Evolutionary conservation across 2,888 invertebrate species (phyloP), one percentile per base, ranked within the genome.

Genomic region (Diachrysia chrysitis): DNA sequence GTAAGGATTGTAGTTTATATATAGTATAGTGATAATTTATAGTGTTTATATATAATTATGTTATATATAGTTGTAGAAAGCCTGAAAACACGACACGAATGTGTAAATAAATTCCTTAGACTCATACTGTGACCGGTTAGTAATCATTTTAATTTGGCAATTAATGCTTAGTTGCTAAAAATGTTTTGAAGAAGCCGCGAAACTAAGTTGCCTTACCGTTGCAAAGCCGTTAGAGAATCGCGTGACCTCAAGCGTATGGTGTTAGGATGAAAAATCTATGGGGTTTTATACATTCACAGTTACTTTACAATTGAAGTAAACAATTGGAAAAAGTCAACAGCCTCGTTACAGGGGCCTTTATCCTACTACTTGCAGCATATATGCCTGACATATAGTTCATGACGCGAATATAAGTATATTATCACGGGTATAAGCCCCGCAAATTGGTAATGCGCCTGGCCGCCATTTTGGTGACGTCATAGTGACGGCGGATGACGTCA

Each of bases 81-180:
- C 69, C 73, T 21, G 46, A 55, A 21, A 35, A 37, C 17, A 57
- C 61, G 63, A 54, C 69, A 60, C 21, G 73, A 63, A 78, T 73
- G 77, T 48, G 73, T 67, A 60, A 74, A 74, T 67, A 78, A 60
- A 81, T 81, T 74, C 71, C 67, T 67, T 53, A 21, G 48, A n/a
- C 35, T 60, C 51, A 67, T 29, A 57, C 29, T 69, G 55, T 60
- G 71, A 67, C 68, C 60, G 67, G 62, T 67, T 57, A 63, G 58
- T 66, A 71, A 74, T 70, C 66, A 63, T 21, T 73, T 61, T 76
- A 66, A 73, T 68, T 63, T 29, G 51, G 55, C 71, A 71, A 69
- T 78, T 78, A 70, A 59, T 37, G 61, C 37, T 10, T 32, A 46
- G 25, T 48, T 29, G 46, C 67, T 67, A 55, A 51, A 48, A 69